These are phyloP conservation scores for Nymphicus hollandicus DNA, from an alignment of 2,113 vertebrate species.

Conservation along the genomic window DNA sequence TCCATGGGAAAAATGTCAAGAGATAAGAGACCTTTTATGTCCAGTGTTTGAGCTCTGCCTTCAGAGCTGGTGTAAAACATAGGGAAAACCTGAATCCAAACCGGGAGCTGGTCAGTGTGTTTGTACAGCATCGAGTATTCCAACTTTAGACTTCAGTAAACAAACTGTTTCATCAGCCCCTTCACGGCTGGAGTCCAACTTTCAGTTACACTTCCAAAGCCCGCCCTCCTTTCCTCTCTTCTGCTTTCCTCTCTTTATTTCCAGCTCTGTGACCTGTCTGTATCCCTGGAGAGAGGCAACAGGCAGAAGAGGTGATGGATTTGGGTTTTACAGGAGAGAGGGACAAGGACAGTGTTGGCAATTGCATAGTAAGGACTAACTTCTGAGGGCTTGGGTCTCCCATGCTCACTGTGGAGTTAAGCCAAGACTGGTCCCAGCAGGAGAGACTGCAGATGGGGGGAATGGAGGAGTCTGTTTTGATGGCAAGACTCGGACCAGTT, in stretches of 20 bases:
- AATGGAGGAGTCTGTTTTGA: background rate
- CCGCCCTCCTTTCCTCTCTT: accelerated
- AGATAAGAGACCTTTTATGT: background rate
- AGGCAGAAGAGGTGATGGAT: background rate
- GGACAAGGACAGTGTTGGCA: background rate
- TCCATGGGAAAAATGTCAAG: background rate
- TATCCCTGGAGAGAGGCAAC: background rate
- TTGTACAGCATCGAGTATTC: background rate
- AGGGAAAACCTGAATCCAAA: background rate
- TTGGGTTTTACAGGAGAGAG: background rate
- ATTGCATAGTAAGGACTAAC: background rate
- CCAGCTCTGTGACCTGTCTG: background rate
- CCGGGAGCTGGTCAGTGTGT: background rate
- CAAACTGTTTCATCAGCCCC: background rate
- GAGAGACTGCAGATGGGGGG: background rate
- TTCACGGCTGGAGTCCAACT: background rate
- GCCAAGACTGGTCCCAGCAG: background rate
- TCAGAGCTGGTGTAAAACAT: accelerated
- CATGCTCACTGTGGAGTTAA: background rate
- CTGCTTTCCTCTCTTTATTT: background rate
- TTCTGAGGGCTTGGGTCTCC: background rate
- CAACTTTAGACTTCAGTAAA: background rate
- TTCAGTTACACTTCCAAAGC: background rate
- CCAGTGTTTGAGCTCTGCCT: background rate
- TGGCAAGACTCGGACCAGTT: background rate